Evolutionary conservation across 2,113 vertebrate genomes (phyloP), one percentile per base, ranked within the genome.

Genomic region (Upupa epops): DNA sequence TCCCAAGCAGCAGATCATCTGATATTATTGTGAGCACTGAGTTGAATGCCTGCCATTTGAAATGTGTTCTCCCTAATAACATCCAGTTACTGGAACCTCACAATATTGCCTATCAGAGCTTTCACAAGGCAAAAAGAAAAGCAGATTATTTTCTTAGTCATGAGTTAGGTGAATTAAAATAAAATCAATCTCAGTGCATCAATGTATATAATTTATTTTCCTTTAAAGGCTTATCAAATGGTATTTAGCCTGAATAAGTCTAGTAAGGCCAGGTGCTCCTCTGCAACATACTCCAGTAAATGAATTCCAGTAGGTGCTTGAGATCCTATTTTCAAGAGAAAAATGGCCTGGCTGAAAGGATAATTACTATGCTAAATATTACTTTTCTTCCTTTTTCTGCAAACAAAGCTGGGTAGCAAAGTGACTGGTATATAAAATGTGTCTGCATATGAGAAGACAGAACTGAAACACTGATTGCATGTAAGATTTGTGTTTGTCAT

Each of bases 291-390:
- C 4, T 74, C 6, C 58, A 55, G 36, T 48, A 58, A 88, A 65
- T 46, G 70, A 95, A 88, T 51, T 78, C 42, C 58, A 61, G 69
- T 45, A 81, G 42, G 45, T 69, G 25, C 24, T n/a, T 3, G 2
- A 88, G 58, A 83, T 75, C 31, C 32, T 65, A 42, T 92, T 95
- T 93, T 82, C 54, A 65, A 51, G 54, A 88, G 60, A 78, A 80
- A 91, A 90, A 80, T 5, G 11, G 28, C 45, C 56, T 81, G 29
- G 48, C n/a, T 88, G 71, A 88, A 86, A 71, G 29, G 5, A 80
- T 83, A 91, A 86, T 90, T 84, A 40, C 49, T 90, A 46, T 61
- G 70, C 25, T 88, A 88, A 93, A 81, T 71, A 75, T 15, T 64
- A 91, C 5, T 54, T 65, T 22, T 70, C 15, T 77, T 70, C 45